phyloP scores from a whole-genome alignment of 2,888 invertebrate species.

The Pristionchus maxplancki region DNA sequence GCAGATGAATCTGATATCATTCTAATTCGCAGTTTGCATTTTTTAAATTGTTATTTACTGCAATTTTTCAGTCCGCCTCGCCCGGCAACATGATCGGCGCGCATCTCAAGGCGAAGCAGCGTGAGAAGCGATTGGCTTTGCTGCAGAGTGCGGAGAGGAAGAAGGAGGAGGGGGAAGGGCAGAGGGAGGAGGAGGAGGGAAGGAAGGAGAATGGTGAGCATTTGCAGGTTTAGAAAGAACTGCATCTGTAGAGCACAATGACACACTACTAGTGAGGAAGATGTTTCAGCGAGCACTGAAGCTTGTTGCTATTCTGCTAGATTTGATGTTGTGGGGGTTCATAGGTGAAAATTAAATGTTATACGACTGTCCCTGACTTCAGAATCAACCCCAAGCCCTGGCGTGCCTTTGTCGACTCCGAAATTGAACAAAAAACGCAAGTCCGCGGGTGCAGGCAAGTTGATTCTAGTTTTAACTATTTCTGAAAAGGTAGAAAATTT shows the following conservation, averaged over 20 bases:
- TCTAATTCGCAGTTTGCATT: no score
- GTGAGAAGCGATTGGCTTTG: neutral
- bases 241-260: no score
- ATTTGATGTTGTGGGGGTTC: no score
- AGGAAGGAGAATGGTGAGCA: conserved; percentile 17
- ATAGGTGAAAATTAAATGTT: no score
- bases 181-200: neutral
- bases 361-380: neutral
- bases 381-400: neutral
- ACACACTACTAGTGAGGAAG: no score
- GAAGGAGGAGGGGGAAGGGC: neutral
- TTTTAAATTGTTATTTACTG: no score
- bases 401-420: neutral
- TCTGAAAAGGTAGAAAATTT: no score
- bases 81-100: neutral
- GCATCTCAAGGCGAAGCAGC: neutral
- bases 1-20: no score
- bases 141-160: neutral
- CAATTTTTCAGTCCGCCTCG: neutral
- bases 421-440: neutral
- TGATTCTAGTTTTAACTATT: no score
- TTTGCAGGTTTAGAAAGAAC: neutral
- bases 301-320: no score
- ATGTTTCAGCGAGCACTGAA: no score
- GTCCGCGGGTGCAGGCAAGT: neutral